A percentile compares a stretch with the other conserved stretches of the same genome.
Evolutionary conservation across 92 coral and sea anemone genomes (phyloP).

Genomic region (Diadumene lineata): DNA sequence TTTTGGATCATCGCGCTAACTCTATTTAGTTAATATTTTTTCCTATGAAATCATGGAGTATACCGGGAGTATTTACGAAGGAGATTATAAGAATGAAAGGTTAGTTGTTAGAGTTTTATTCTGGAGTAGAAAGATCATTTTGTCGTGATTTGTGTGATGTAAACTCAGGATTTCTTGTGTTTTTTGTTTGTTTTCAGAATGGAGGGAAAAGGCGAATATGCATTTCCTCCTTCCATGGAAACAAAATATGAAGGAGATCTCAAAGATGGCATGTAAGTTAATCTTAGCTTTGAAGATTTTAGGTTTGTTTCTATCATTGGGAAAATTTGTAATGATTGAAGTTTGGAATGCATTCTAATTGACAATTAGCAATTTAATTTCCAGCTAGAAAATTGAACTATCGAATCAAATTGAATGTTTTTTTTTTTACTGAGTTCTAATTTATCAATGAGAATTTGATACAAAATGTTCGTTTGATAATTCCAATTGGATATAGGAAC

Average conservation of each 20-base stretch:
- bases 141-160: not conserved
- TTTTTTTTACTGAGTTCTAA: too few species aligned
- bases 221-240: conserved; percentile 77
- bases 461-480: too few species aligned
- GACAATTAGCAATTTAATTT: too few species aligned
- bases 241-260: conserved; percentile 91
- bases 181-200: conserved; percentile 64
- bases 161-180: not conserved
- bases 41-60: conserved; percentile 64
- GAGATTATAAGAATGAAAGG: conserved; percentile 95
- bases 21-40: not conserved
- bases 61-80: conserved; percentile 91
- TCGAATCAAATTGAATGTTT: too few species aligned
- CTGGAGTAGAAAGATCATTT: too few species aligned
- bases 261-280: conserved; percentile 97
- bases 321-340: not conserved
- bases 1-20: not conserved
- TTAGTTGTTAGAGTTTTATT: conserved; percentile 17
- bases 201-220: conserved; percentile 95
- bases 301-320: not conserved
- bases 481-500: too few species aligned
- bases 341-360: not conserved
- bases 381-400: too few species aligned
- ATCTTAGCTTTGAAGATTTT: not conserved
- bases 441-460: too few species aligned